A percentile compares a stretch with the other conserved stretches of the same genome.
Conservation (phyloP, 2,888 invertebrate genomes). For the Lepeophtheirus nordmannii region DNA sequence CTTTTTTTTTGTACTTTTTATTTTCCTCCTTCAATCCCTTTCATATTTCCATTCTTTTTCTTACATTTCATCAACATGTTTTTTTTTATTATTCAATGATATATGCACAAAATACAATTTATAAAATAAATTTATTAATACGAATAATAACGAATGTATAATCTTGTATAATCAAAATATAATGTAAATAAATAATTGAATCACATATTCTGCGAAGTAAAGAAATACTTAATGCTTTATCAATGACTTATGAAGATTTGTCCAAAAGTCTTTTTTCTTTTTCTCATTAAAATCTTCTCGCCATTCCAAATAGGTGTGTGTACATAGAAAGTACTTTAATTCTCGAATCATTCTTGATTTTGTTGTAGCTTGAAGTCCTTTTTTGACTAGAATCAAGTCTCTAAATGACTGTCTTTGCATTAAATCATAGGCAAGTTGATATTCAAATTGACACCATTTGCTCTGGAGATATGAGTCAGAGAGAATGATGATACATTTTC, state of each 20-base stretch:
- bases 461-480: not conserved
- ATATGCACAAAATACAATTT: not conserved
- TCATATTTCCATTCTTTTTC: too few species aligned
- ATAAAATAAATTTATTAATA: too few species aligned
- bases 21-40: too few species aligned
- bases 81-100: not conserved
- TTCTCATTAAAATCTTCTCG: not conserved
- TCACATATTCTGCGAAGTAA: not conserved
- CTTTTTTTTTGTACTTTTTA: too few species aligned
- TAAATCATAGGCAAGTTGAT: slow-evolving; percentile 7
- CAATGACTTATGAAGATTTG: not conserved
- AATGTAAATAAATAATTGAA: not conserved
- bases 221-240: not conserved
- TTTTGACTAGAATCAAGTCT: not conserved
- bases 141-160: not conserved
- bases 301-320: slow-evolving; percentile 14
- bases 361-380: not conserved
- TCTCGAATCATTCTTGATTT: not conserved
- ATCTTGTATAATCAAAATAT: not conserved
- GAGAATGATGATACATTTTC: slow-evolving; percentile 9
- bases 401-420: not conserved
- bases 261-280: not conserved
- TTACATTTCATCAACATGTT: too few species aligned
- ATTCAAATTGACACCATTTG: slow-evolving; percentile 19
- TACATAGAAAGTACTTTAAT: not conserved